Evolutionary conservation across 2,113 vertebrate species (phyloP).

Genomic region (Triplophysa dalaica): DNA sequence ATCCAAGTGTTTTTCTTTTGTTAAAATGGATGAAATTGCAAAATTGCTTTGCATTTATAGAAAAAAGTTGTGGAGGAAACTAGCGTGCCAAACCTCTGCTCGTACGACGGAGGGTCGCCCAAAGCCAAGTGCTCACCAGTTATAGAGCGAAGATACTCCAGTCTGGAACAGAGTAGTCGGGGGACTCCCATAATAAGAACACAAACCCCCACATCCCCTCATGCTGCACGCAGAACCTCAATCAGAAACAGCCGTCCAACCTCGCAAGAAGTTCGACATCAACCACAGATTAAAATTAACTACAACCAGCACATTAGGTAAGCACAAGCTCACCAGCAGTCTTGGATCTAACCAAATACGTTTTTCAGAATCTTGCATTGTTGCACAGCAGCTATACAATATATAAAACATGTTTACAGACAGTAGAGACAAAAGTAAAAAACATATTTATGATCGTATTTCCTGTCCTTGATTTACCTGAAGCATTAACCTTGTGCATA

Average conservation of each 20-base stretch:
- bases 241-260: constrained; percentile 71
- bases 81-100: constrained; percentile 81
- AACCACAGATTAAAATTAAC: constrained; percentile 49
- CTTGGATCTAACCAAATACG: neutral
- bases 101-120: constrained; percentile 77
- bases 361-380: no score
- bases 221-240: constrained; percentile 69
- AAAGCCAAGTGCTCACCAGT: constrained; percentile 62
- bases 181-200: constrained; percentile 59
- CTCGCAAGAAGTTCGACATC: constrained; percentile 64
- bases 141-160: constrained; percentile 67
- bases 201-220: constrained; percentile 68
- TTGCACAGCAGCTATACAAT: no score
- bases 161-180: constrained; percentile 73
- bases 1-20: no score
- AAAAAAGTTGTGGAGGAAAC: constrained; percentile 81
- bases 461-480: neutral
- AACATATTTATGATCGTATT: neutral
- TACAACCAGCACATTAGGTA: constrained; percentile 72
- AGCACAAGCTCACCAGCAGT: neutral
- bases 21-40: neutral
- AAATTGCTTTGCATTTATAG: constrained; percentile 65
- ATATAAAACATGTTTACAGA: no score
- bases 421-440: no score
- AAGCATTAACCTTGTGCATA: neutral